These are phyloP conservation scores for Sepioteuthis lessoniana DNA, from an alignment of 2,888 invertebrate species.

Conservation along the genomic window DNA sequence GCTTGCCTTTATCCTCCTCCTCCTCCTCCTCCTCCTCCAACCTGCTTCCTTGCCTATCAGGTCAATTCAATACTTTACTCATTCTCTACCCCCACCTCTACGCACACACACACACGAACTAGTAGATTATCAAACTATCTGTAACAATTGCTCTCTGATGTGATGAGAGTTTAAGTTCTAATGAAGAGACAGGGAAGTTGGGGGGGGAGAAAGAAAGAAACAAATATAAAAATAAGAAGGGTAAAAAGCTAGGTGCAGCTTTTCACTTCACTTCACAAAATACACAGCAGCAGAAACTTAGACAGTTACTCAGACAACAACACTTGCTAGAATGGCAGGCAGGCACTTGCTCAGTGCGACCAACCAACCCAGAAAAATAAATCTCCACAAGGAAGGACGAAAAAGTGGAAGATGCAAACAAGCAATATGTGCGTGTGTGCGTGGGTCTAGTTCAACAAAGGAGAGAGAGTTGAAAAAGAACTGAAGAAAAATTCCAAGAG, in stretches of 20 bases:
- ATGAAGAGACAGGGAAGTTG: neutral
- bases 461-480: neutral
- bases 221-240: too few relatives aligned
- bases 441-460: neutral
- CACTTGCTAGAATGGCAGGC: neutral
- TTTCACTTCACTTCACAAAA: neutral
- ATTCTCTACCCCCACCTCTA: neutral
- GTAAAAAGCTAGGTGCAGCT: neutral
- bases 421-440: too few relatives aligned
- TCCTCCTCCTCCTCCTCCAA: neutral
- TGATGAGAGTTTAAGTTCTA: neutral
- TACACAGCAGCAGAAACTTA: neutral
- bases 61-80: constrained; percentile 5
- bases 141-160: constrained; percentile 14
- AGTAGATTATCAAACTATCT: neutral
- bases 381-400: neutral
- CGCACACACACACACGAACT: neutral
- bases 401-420: neutral
- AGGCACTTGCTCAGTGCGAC: neutral
- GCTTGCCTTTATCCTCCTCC: neutral
- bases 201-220: neutral
- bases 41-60: constrained; percentile 10
- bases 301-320: neutral
- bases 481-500: too few relatives aligned
- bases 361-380: constrained; percentile 15